Evolutionary conservation across 2,888 invertebrate genomes (phyloP).

Genomic region (Scotopteryx bipunctaria): DNA sequence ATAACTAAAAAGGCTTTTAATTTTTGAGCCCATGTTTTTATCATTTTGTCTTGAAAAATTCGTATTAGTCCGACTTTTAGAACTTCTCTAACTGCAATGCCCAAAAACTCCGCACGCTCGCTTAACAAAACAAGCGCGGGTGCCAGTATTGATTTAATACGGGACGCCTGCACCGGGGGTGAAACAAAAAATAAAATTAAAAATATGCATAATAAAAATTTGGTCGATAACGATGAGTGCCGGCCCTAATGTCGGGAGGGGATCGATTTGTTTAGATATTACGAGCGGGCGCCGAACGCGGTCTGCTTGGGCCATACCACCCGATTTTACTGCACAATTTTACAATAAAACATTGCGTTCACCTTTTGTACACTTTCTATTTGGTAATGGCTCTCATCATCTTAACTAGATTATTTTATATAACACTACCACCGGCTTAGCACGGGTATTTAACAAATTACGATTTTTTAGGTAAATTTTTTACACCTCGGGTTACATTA

Average conservation of each 20-base stretch:
- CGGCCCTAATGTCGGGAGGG: slow-evolving; percentile 56
- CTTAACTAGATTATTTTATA: too few species aligned
- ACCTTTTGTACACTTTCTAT: too few species aligned
- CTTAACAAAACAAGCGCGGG: slow-evolving; percentile 38
- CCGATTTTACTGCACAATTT: background rate
- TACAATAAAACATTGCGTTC: background rate
- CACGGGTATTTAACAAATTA: too few species aligned
- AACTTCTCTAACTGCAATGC: background rate
- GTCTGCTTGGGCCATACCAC: background rate
- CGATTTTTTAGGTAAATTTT: too few species aligned
- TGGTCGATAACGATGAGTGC: slow-evolving; percentile 69
- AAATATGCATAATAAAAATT: slow-evolving; percentile 80
- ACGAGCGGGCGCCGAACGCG: slow-evolving; percentile 22
- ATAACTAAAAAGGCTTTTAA: too few species aligned
- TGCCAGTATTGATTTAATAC: slow-evolving; percentile 46
- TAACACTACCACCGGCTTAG: too few species aligned
- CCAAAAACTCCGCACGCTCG: slow-evolving; percentile 29
- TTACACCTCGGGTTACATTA: too few species aligned
- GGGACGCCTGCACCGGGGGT: slow-evolving; percentile 53
- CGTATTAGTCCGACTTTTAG: slow-evolving; percentile 4
- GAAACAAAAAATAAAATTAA: slow-evolving; percentile 76
- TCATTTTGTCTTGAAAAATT: background rate
- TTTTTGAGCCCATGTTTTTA: background rate
- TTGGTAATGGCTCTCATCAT: too few species aligned
- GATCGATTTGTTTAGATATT: slow-evolving; percentile 50